phyloP scores from a whole-genome alignment of 2,797 vertebrate species.

The Karalla daura region DNA sequence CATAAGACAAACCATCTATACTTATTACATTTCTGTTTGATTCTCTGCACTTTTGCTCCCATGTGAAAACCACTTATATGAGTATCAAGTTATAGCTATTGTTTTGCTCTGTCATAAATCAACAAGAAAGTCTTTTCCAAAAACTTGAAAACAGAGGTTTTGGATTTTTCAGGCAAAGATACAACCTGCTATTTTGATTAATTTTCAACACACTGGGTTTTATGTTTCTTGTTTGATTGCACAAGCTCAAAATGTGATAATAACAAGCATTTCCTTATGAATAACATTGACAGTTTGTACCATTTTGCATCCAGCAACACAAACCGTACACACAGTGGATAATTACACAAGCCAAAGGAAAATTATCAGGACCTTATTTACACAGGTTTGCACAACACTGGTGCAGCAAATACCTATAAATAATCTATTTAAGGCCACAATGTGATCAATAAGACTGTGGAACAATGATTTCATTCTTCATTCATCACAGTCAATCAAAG shows the following conservation, averaged over 20 bases:
- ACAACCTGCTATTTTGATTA: constrained; percentile 30
- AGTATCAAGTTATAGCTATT: constrained; percentile 56
- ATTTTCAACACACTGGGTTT: constrained; percentile 31
- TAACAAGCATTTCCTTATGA: constrained; percentile 3
- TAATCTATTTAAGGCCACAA: too few relatives aligned
- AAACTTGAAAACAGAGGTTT: constrained; percentile 41
- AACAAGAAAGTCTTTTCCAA: constrained; percentile 34
- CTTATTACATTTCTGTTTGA: constrained; percentile 74
- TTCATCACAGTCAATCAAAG: constrained; percentile 11
- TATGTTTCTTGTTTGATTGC: constrained; percentile 11
- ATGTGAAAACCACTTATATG: constrained; percentile 50
- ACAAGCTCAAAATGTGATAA: constrained; percentile 20
- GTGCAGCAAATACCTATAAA: too few relatives aligned
- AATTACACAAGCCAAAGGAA: not conserved
- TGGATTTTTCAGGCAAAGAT: constrained; percentile 8
- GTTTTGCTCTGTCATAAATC: constrained; percentile 62
- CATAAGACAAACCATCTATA: constrained; percentile 67
- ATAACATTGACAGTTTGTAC: constrained; percentile 3
- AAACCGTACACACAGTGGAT: not conserved
- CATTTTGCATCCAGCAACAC: constrained; percentile 12
- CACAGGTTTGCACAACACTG: too few relatives aligned
- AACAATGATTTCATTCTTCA: constrained; percentile 13
- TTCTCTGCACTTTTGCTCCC: constrained; percentile 55
- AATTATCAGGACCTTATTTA: not conserved
- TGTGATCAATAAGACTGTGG: not conserved